Base-by-base conservation (phyloP, 2,888 invertebrate genomes). In the Drosophila sordidapex region DNA sequence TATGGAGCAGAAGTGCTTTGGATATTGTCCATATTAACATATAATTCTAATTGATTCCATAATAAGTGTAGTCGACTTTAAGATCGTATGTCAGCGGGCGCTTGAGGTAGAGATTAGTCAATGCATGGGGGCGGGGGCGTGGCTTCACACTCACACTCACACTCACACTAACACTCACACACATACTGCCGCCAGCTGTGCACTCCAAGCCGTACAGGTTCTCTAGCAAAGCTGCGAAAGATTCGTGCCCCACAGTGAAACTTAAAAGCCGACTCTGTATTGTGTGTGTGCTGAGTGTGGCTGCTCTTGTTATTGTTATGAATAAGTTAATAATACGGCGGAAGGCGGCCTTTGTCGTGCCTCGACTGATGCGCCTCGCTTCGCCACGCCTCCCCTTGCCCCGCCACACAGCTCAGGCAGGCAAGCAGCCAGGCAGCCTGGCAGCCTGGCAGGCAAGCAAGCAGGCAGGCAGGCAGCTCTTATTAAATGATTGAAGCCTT, bases 271-370 rank as follows among this genome's bases (percentile, higher is more conserved):
- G 33, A 53, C 38, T 48, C 29, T 13, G 52, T 2, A 36, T 8
- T 29, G 40, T 61, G 27, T 10, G 27, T 27, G 25, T 27, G 54
- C 46, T 27, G 54, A 36, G 38, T 60, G 35, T 51, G 46, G 66
- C 69, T 54, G 74, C 69, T 85, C 87, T 91, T 85, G 89, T 91
- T 90, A 91, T 89, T 88, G 91, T 93, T 93, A 92, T 92, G 92
- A 93, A 93, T 93, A 92, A 93, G 93, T 93, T 93, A 93, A 93
- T 93, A 93, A 92, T 89, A 93, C 92, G 92, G 93, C 93, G 93
- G 93, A 92, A 92, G 91, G 91, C 87, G 83, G 89, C 87, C 91
- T 91, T 91, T 92, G 92, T 83, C 87, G 79, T 84, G 86, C 67
- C 82, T 74, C 78, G 65, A 69, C 74, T 77, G 74, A 79, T 77